Base-by-base conservation (phyloP, 2,113 vertebrate species). In the Caranx melampygus region DNA sequence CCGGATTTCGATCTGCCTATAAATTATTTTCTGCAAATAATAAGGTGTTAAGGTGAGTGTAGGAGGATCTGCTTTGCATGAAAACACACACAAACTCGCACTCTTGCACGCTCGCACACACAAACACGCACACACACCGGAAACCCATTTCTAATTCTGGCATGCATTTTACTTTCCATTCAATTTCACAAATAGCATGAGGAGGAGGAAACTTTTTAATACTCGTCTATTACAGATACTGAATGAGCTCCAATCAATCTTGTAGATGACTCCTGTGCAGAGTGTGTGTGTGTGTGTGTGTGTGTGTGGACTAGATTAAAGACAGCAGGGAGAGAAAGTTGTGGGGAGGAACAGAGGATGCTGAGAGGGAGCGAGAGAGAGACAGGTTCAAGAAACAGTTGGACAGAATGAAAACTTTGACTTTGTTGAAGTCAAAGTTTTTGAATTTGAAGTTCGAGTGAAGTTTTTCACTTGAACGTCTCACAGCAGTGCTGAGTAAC, bases 161-260 rank as follows among this genome's bases (percentile, higher is more conserved):
- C 75, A 37, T 80, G 75, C 73, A 78, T 88, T 85, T 78, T 82
- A 81, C 85, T 73, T 90, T 83, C 85, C 79, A 84, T 90, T 84
- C 84, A 87, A 89, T 92, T 84, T 89, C 74, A 81, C 74, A 92
- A 90, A 86, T 81, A 90, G 85, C 78, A 70, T 21, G 54, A 74
- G 78, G 62, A 72, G 60, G 67, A 72, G 68, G 75, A 86, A 84
- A 78, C 61, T 83, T 92, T 86, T 87, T 84, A 91, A 90, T 85
- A 80, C 63, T 78, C 34, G 47, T 90, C 87, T 91, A 88, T 89
- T 87, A 85, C 79, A 59, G 87, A 84, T 59, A 82, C 74, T 49
- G 51, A 88, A 82, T 70, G 79, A 86, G 70, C 72, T 83, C 78
- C 83, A 85, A 83, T 90, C 88, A 90, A 79, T 91, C 82, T 82